phyloP scores from a whole-genome alignment of 2,113 vertebrate species.

The Lepisosteus oculatus region DNA sequence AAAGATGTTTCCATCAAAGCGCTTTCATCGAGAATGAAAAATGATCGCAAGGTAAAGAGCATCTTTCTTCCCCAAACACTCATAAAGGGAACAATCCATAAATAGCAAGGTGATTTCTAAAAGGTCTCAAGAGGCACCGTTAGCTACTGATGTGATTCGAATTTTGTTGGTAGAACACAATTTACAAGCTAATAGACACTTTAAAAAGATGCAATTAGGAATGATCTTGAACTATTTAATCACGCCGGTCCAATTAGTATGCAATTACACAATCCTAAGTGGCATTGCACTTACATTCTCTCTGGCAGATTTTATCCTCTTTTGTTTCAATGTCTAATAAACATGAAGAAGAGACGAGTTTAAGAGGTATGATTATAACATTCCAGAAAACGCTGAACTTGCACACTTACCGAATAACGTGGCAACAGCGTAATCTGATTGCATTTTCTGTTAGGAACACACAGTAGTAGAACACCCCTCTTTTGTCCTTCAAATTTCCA shows the following conservation, averaged over 20 bases:
- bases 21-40: neutral
- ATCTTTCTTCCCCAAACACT: neutral
- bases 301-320: too few species aligned
- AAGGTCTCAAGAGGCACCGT: slow-evolving; percentile 47
- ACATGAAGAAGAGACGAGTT: too few species aligned
- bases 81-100: neutral
- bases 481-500: too few species aligned
- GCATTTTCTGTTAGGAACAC: too few species aligned
- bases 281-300: neutral
- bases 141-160: slow-evolving; percentile 81
- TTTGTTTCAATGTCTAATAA: too few species aligned
- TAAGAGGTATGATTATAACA: too few species aligned
- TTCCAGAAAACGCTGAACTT: too few species aligned
- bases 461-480: too few species aligned
- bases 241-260: slow-evolving; percentile 1
- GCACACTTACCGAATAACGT: too few species aligned
- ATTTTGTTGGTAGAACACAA: slow-evolving; percentile 87
- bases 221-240: slow-evolving; percentile 2
- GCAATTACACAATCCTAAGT: neutral
- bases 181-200: slow-evolving; percentile 5
- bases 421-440: too few species aligned
- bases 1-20: too few species aligned
- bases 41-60: neutral
- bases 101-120: slow-evolving; percentile 1
- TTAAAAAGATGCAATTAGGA: slow-evolving; percentile 4